Conservation (phyloP, 2,113 vertebrate genomes). For the Sceloporus tristichus region DNA sequence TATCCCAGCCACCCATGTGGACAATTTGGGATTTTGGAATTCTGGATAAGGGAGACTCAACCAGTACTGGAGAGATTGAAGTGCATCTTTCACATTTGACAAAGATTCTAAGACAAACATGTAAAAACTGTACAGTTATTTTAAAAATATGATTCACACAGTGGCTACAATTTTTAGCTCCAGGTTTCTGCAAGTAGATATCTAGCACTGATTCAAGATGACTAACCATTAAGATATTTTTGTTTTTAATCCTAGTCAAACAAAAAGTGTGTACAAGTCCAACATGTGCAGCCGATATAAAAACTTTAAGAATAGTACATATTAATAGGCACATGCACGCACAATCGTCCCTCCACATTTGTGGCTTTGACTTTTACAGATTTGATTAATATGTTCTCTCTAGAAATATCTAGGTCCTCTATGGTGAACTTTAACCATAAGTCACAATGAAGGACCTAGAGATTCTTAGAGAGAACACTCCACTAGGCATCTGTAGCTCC, state of each 20-base stretch:
- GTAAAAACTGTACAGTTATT: neutral
- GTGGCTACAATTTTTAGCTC: neutral
- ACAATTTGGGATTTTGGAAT: no score
- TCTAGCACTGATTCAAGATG: neutral
- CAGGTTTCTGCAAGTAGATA: neutral
- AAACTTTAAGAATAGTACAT: neutral
- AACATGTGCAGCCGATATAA: neutral
- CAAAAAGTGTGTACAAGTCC: neutral
- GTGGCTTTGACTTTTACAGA: no score
- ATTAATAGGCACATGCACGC: no score
- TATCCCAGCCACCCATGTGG: no score
- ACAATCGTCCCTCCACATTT: no score
- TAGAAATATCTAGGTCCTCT: no score
- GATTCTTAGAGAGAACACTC: no score
- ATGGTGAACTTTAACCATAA: no score
- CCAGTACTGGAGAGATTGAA: neutral
- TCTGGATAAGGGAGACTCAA: no score
- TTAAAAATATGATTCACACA: neutral
- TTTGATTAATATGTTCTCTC: no score
- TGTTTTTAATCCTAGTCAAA: neutral
- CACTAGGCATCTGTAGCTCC: no score
- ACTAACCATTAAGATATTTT: neutral
- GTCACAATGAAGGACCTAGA: no score
- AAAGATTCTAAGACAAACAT: neutral
- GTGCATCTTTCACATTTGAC: neutral